Evolutionary conservation across 2,888 invertebrate genomes (phyloP), one percentile per base, ranked within the genome.

Genomic region (Achlya flavicornis): DNA sequence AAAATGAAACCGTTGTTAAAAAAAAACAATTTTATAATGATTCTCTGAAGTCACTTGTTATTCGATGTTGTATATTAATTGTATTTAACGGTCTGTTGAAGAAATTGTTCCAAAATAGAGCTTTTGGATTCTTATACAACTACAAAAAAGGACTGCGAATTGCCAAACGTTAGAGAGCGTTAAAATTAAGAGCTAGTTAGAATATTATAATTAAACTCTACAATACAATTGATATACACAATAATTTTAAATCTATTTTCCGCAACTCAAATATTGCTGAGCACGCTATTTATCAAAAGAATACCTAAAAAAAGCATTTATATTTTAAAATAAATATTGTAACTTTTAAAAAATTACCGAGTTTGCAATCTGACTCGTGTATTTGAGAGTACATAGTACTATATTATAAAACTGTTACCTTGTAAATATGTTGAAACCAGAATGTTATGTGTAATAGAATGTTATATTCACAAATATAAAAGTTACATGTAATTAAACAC

Each of bases 371-470:
- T 53, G 53, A 53, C 19, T 53, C 53, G 53, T 14, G 7, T 60
- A 41, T 59, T 59, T 59, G 59, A 38, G 16, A 58, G 26, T 11
- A 41, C 19, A 60, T 26, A 19, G 35, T 35, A 35, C 26, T 26
- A 41, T 60, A 43, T 43, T 60, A 41, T 11, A 60, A 43, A 53
- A 78, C 73, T 83, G 81, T 83, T 84, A 79, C 11, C 73, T 73
- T 87, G 88, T 90, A 89, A 83, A 90, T 88, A 89, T 89, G 89
- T 90, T 89, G 82, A 83, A 79, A 84, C 19, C 26, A 60, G 43
- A 43, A 41, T 80, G 80, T 82, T 81, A 75, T 2, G 76, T 77
- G 74, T 80, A 79, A 80, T 83, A 83, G 74, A 70, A 80, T 81
- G 83, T 87, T 85, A 85, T 82, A 75, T 69, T 69, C 69, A 66